Percentiles rank a stretch among this genome's conserved stretches.
phyloP scores from a whole-genome alignment of 2,113 vertebrate species.

The Benitochromis conjunctus region DNA sequence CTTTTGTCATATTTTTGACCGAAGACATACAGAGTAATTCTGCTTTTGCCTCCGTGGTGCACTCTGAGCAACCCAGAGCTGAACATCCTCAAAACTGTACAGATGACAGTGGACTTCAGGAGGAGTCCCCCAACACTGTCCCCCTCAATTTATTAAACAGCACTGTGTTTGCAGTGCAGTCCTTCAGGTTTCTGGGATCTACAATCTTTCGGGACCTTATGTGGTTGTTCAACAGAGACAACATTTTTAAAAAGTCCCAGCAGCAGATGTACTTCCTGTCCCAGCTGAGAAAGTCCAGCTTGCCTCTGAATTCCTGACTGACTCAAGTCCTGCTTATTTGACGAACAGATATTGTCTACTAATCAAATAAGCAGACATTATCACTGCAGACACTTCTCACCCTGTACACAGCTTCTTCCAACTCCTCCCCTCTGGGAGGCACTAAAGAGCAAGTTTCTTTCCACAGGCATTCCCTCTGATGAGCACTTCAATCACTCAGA shows the following conservation, averaged over 20 bases:
- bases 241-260: no score
- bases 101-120: no score
- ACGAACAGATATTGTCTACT: not conserved
- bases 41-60: not conserved
- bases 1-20: accelerated
- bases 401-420: not conserved
- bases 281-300: not conserved
- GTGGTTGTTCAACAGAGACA: no score
- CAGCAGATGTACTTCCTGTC: not conserved
- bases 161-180: no score
- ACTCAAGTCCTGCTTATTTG: not conserved
- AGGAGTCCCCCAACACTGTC: no score
- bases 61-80: no score
- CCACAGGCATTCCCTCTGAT: not conserved
- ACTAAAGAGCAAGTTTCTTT: not conserved
- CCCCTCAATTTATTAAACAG: no score
- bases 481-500: not conserved
- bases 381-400: not conserved
- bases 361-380: not conserved
- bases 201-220: no score
- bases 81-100: no score
- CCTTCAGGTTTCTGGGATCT: no score
- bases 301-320: not conserved
- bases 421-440: accelerated
- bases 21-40: accelerated